These are phyloP conservation scores for Zonotrichia leucophrys DNA, from an alignment of 2,113 vertebrate genomes.

Conservation along the genomic window DNA sequence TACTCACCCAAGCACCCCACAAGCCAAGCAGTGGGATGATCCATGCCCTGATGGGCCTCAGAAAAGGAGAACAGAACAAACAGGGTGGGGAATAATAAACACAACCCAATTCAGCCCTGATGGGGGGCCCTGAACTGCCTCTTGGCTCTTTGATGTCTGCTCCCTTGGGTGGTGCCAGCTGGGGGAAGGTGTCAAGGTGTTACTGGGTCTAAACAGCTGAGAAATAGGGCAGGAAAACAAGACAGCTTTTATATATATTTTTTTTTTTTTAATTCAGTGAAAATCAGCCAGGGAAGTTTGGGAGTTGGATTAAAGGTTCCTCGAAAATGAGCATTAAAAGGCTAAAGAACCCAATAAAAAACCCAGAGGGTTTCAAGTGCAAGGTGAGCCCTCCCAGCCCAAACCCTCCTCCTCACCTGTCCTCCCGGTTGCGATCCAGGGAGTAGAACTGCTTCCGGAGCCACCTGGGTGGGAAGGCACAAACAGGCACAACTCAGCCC, in stretches of 20 bases:
- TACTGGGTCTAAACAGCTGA: background rate
- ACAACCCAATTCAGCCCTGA: background rate
- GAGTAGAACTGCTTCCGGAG: slow-evolving; percentile 97
- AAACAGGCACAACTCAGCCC: background rate
- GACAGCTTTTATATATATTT: background rate
- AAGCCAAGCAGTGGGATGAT: background rate
- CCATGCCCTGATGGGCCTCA: background rate
- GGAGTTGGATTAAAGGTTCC: background rate
- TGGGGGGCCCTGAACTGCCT: background rate
- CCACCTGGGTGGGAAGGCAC: slow-evolving; percentile 78
- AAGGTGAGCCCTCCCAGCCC: background rate
- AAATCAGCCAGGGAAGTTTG: background rate
- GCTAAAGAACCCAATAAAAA: background rate
- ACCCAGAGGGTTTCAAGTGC: background rate
- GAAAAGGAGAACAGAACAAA: background rate
- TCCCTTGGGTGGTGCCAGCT: background rate
- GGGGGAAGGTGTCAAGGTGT: background rate
- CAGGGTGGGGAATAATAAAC: background rate
- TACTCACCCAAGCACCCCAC: background rate
- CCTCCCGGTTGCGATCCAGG: slow-evolving; percentile 91
- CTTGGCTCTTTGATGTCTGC: background rate
- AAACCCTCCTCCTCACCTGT: slow-evolving; percentile 79
- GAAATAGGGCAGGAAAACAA: background rate
- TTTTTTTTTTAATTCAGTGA: background rate
- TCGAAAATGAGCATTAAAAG: background rate